Base-by-base conservation (phyloP, 2,888 invertebrate genomes). In the Trichogramma dendrolimi region DNA sequence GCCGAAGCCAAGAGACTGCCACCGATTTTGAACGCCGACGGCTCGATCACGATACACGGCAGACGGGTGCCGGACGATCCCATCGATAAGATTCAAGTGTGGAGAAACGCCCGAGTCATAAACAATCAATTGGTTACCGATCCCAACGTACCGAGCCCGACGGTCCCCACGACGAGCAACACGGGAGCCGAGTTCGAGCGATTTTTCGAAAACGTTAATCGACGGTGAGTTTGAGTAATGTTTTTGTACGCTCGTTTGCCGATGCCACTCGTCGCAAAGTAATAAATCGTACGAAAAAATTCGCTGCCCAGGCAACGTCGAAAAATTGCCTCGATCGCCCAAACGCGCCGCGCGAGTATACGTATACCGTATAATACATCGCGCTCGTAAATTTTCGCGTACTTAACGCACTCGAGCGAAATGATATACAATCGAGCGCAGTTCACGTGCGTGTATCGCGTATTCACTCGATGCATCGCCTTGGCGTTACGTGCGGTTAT, bases 41-140 rank as follows among this genome's bases (percentile, higher is more conserved):
- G 89, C 0, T 88, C 90, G 40, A 91, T 92, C 0, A 86, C 92
- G 55, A 89, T 94, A 52, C 89, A 91, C 58, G 92, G 92, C 0
- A 85, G 90, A 0, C 84, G 93, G 62, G 87, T 92, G 48, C 93
- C 93, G 0, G 94, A 94, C 72, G 90, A 92, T 68, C 90, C 90
- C 60, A 87, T 87, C 55, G 91, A 92, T 72, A 88, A 87, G 67
- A 79, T 80, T 39, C 90, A 90, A 75, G 89, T 88, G 0, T 94
- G 93, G 93, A 83, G 94, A 59, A 94, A 94, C 78, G 94, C 93
- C 0, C 83, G 93, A 67, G 92, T 94, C 10, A 90, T 94, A 52
- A 92, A 94, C 72, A 91, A 91, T 59, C 87, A 91, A 75, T 79
- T 94, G 55, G 82, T 90, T 52, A 89, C 90, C 14, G 85, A 87